Conservation (phyloP, 2,888 invertebrate species). For the Galerucella calmariensis region DNA sequence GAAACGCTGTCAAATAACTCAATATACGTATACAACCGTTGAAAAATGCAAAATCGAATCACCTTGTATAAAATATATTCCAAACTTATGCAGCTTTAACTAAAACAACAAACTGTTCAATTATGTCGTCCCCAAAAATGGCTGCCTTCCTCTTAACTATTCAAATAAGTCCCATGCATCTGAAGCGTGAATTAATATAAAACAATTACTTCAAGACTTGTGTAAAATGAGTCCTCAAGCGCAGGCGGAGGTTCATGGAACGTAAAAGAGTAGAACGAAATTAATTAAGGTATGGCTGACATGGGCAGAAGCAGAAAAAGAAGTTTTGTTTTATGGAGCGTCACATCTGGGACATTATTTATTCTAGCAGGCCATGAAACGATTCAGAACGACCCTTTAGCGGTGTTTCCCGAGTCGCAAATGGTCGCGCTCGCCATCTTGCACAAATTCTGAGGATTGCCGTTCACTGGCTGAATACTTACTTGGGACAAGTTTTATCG, state of each 20-base stretch:
- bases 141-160: constrained; percentile 14
- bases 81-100: background rate
- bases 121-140: constrained; percentile 12
- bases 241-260: constrained; percentile 26
- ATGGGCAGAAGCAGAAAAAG: constrained; percentile 39
- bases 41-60: background rate
- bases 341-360: constrained; percentile 42
- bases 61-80: background rate
- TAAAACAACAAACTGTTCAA: background rate
- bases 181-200: constrained; percentile 35
- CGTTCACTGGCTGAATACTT: constrained; percentile 28
- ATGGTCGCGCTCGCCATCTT: constrained; percentile 32
- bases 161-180: constrained; percentile 32
- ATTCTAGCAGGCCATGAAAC: constrained; percentile 39
- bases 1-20: no score
- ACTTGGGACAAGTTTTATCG: constrained; percentile 34
- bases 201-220: constrained; percentile 39
- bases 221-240: constrained; percentile 39
- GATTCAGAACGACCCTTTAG: constrained; percentile 39
- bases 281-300: constrained; percentile 41
- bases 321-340: constrained; percentile 40
- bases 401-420: constrained; percentile 27
- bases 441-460: constrained; percentile 29
- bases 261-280: constrained; percentile 40
- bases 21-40: background rate